Evolutionary conservation across 2,888 invertebrate genomes (phyloP).

Genomic region (Polymixis flavicincta): DNA sequence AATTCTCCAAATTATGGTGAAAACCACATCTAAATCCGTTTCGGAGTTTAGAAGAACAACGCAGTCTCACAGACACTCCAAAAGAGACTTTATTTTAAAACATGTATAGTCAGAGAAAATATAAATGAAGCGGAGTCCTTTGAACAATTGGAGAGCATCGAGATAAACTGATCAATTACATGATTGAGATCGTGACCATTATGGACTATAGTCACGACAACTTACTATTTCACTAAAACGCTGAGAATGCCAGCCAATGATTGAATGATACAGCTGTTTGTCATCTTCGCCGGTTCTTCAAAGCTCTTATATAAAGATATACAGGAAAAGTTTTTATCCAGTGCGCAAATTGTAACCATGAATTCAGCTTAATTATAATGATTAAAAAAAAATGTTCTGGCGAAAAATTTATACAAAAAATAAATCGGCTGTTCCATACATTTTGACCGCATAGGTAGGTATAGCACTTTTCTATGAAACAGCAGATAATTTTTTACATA

Average conservation of each 20-base stretch:
- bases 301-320: no score
- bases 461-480: no score
- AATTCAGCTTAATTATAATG: no score
- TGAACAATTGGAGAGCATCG: slow-evolving; percentile 46
- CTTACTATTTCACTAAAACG: slow-evolving; percentile 19
- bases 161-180: slow-evolving; percentile 51
- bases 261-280: neutral
- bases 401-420: no score
- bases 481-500: no score
- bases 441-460: no score
- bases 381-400: no score
- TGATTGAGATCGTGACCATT: slow-evolving; percentile 26
- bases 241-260: slow-evolving; percentile 8
- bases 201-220: slow-evolving; percentile 20
- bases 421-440: no score
- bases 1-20: no score
- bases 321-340: no score
- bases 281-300: neutral
- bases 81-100: neutral
- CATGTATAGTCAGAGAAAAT: neutral
- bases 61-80: neutral
- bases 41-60: neutral
- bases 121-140: slow-evolving; percentile 2
- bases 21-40: no score
- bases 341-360: no score